Percentiles rank a stretch among this genome's conserved stretches.
Evolutionary conservation across 2,113 vertebrate genomes (phyloP).

Genomic region (Otolemur garnettii): DNA sequence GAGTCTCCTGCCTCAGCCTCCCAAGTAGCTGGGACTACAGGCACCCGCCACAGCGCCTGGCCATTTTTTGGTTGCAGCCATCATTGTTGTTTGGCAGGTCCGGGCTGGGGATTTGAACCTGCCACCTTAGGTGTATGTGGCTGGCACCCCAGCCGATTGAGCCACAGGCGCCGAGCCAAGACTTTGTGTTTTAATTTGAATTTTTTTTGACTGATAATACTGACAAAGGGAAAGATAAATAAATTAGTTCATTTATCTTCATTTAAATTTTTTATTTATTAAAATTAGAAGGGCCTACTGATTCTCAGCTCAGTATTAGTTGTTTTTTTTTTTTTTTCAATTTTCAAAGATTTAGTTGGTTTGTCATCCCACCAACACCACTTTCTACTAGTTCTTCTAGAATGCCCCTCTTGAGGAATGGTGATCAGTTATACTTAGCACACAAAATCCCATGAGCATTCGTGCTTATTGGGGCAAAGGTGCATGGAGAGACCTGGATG

Average conservation of each 20-base stretch:
- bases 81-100: too few species aligned
- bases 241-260: not conserved
- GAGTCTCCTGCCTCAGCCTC: too few species aligned
- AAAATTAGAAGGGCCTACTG: not conserved
- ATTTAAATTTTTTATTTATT: not conserved
- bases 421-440: not conserved
- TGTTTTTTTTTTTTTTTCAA: not conserved
- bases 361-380: not conserved
- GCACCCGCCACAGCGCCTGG: too few species aligned
- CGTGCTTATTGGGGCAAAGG: not conserved
- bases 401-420: not conserved
- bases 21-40: too few species aligned
- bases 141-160: too few species aligned
- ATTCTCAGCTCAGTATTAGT: not conserved
- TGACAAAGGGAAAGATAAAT: slow-evolving; percentile 10
- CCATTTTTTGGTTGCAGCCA: too few species aligned
- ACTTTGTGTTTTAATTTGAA: not conserved
- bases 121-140: too few species aligned
- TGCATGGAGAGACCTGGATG: not conserved
- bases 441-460: not conserved
- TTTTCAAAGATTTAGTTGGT: not conserved
- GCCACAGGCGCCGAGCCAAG: too few species aligned
- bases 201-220: not conserved
- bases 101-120: too few species aligned
- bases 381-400: not conserved